phyloP scores from a whole-genome alignment of 2,797 vertebrate genomes.

The Periparus ater region DNA sequence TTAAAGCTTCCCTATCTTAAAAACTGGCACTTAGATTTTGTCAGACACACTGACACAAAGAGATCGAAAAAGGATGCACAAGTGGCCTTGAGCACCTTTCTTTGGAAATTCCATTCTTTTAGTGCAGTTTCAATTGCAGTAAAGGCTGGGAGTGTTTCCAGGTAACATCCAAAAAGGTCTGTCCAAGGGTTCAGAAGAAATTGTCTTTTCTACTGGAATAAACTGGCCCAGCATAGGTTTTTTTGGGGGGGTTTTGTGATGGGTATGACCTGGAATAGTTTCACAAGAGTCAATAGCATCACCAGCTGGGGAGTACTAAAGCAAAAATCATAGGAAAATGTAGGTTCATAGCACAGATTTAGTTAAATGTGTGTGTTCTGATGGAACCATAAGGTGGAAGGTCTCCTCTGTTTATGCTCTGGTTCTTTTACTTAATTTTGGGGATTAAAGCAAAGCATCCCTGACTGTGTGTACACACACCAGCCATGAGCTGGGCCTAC shows the following conservation, averaged over 20 bases:
- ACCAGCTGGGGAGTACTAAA: not conserved
- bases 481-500: not conserved
- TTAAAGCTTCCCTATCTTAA: not conserved
- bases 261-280: not conserved
- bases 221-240: not conserved
- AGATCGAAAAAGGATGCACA: not conserved
- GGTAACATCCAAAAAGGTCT: not conserved
- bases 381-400: not conserved
- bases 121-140: not conserved
- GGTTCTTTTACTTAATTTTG: not conserved
- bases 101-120: not conserved
- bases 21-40: not conserved
- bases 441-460: not conserved
- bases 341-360: not conserved
- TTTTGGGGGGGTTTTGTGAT: not conserved
- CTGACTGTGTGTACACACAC: not conserved
- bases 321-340: not conserved
- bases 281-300: not conserved
- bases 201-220: not conserved
- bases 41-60: not conserved
- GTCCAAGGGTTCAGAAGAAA: not conserved
- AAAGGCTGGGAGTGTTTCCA: not conserved
- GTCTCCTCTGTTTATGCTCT: not conserved
- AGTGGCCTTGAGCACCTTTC: not conserved
- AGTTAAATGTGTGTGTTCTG: not conserved